Percentiles rank a stretch among this genome's conserved stretches.
Conservation (phyloP, 2,888 invertebrate genomes). For the Antheraea assamensis region DNA sequence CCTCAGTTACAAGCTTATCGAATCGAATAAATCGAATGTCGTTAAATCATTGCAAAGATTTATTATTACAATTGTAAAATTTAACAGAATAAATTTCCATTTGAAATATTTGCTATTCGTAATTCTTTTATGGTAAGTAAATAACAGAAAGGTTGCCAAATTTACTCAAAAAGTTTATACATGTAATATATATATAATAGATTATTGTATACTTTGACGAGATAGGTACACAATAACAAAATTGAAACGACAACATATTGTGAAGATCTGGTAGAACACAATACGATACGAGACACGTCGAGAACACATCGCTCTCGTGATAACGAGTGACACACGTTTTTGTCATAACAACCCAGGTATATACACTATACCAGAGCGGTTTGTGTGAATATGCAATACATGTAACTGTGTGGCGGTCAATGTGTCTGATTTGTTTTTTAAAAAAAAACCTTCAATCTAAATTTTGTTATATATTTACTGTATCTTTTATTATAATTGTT, state of each 20-base stretch:
- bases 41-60: not conserved
- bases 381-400: slow-evolving; percentile 14
- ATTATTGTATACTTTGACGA: not conserved
- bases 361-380: slow-evolving; percentile 3
- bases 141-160: not conserved
- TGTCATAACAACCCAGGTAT: slow-evolving; percentile 19
- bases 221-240: not conserved
- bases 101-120: not conserved
- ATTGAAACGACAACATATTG: slow-evolving; percentile 9
- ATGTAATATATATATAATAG: not conserved
- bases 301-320: slow-evolving; percentile 22
- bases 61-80: slow-evolving; percentile 1
- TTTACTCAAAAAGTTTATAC: not conserved
- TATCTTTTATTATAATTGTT: too few species aligned
- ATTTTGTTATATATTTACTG: not conserved
- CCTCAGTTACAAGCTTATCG: not conserved
- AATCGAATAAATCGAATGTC: not conserved
- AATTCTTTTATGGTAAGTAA: not conserved
- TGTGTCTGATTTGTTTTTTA: not conserved
- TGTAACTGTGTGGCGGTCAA: not conserved
- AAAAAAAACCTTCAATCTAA: not conserved
- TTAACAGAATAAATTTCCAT: not conserved
- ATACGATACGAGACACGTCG: slow-evolving; percentile 6
- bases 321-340: slow-evolving; percentile 25
- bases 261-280: slow-evolving; percentile 15